These are phyloP conservation scores for Eleutherodactylus coqui DNA, from an alignment of 2,797 vertebrate genomes.

Conservation along the genomic window DNA sequence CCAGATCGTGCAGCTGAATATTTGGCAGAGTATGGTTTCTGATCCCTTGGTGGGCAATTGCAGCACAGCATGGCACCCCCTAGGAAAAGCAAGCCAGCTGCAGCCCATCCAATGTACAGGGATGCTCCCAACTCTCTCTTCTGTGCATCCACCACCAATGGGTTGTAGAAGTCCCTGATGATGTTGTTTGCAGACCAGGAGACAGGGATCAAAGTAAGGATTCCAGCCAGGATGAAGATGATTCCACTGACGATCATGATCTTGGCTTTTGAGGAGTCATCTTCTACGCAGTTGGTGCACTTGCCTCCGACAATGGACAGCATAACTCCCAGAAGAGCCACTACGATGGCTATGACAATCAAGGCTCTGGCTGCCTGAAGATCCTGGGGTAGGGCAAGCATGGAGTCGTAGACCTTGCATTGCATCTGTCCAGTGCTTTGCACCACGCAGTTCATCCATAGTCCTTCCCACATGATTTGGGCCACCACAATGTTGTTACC, in stretches of 20 bases:
- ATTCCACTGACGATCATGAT: constrained; percentile 82
- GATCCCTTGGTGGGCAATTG: constrained; percentile 82
- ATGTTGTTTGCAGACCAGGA: constrained; percentile 89
- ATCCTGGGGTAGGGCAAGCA: constrained; percentile 87
- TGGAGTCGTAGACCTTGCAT: constrained; percentile 89
- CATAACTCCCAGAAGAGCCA: constrained; percentile 82
- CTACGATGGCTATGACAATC: constrained; percentile 81
- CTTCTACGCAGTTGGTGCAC: constrained; percentile 93
- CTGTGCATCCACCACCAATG: constrained; percentile 78
- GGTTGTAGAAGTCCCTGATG: constrained; percentile 91
- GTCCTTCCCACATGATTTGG: constrained; percentile 90
- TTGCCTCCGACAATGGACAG: constrained; percentile 85
- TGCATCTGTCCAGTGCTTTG: constrained; percentile 97
- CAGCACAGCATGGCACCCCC: constrained; percentile 89
- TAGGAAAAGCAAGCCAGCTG: constrained; percentile 81
- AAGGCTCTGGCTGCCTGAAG: constrained; percentile 89
- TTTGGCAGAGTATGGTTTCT: constrained; percentile 82
- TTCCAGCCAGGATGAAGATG: constrained; percentile 81
- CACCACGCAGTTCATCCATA: constrained; percentile 95
- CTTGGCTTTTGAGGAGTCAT: constrained; percentile 84
- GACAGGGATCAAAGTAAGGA: constrained; percentile 84
- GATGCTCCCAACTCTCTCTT: constrained; percentile 87
- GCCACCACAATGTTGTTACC: constrained; percentile 90
- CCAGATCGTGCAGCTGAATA: constrained; percentile 78
- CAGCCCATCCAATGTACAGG: constrained; percentile 91